phyloP scores from a whole-genome alignment of 2,113 vertebrate species.

The Sorex araneus region DNA sequence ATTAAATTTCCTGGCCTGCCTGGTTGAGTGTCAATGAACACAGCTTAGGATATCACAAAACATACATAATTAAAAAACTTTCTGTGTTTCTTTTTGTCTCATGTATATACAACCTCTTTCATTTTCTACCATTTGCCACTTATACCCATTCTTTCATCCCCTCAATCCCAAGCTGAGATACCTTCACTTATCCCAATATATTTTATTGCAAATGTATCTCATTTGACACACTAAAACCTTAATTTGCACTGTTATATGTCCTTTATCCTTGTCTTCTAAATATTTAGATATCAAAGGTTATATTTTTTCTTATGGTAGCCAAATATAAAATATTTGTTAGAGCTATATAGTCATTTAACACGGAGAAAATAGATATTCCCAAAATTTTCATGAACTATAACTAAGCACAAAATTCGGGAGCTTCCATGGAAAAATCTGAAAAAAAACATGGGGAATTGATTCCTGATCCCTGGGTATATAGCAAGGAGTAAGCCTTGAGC shows the following conservation, averaged over 20 bases:
- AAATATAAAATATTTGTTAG: neutral
- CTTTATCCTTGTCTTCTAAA: neutral
- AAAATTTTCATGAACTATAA: slow-evolving; percentile 12
- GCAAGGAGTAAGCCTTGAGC: too few species aligned
- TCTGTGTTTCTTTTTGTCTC: too few species aligned
- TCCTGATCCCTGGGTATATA: too few species aligned
- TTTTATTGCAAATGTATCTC: neutral
- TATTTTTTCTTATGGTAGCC: neutral
- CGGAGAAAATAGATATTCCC: neutral
- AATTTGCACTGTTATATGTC: neutral
- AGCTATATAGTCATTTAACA: neutral
- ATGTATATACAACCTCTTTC: too few species aligned
- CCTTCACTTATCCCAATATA: neutral
- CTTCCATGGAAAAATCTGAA: too few species aligned
- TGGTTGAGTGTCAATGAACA: too few species aligned
- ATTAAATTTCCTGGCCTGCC: too few species aligned
- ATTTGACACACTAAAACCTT: neutral
- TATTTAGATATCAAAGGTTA: slow-evolving; percentile 10
- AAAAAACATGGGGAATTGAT: too few species aligned
- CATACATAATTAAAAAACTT: too few species aligned
- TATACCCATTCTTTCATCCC: too few species aligned
- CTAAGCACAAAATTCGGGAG: neutral
- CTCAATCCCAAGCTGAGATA: neutral
- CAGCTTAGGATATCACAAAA: too few species aligned
- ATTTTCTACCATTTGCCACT: too few species aligned